Evolutionary conservation across 2,888 invertebrate species (phyloP).

Genomic region (Tortricodes alternella): DNA sequence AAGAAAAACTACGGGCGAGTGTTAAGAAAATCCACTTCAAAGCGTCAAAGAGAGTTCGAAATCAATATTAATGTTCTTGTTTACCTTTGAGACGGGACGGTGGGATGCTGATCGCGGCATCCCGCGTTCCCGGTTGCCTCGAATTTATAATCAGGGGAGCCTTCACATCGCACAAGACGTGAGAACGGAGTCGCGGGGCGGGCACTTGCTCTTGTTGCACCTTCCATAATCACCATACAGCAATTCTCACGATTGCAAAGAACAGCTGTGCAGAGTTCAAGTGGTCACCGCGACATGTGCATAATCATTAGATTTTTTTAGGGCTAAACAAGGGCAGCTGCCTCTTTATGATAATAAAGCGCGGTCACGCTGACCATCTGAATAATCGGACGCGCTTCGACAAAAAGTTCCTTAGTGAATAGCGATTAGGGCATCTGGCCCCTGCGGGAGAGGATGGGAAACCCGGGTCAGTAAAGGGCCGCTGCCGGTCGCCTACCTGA

Average conservation of each 20-base stretch:
- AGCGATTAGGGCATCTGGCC: constrained; percentile 47
- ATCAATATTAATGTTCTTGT: constrained; percentile 80
- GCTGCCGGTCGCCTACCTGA: constrained; percentile 67
- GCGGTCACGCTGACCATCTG: constrained; percentile 55
- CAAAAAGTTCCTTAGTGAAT: constrained; percentile 58
- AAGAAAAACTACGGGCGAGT: constrained; percentile 59
- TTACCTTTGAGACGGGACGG: constrained; percentile 69
- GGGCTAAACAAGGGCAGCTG: constrained; percentile 71
- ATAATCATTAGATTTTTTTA: constrained; percentile 75
- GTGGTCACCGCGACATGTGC: constrained; percentile 65
- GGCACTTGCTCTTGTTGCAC: constrained; percentile 77
- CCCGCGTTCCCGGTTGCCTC: constrained; percentile 60
- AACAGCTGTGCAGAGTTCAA: constrained; percentile 56
- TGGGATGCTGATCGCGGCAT: constrained; percentile 58
- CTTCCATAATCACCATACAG: constrained; percentile 51
- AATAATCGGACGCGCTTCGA: constrained; percentile 49
- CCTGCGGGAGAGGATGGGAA: constrained; percentile 40
- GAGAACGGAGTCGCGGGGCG: constrained; percentile 74
- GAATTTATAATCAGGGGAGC: constrained; percentile 77
- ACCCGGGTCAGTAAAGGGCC: constrained; percentile 44
- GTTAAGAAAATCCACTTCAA: constrained; percentile 66
- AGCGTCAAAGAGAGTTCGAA: constrained; percentile 69
- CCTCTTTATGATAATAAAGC: constrained; percentile 59
- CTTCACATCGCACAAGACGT: constrained; percentile 58
- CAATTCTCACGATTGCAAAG: constrained; percentile 73